Evolutionary conservation across 2,797 vertebrate species (phyloP).

Genomic region (Diplodus puntazzo): DNA sequence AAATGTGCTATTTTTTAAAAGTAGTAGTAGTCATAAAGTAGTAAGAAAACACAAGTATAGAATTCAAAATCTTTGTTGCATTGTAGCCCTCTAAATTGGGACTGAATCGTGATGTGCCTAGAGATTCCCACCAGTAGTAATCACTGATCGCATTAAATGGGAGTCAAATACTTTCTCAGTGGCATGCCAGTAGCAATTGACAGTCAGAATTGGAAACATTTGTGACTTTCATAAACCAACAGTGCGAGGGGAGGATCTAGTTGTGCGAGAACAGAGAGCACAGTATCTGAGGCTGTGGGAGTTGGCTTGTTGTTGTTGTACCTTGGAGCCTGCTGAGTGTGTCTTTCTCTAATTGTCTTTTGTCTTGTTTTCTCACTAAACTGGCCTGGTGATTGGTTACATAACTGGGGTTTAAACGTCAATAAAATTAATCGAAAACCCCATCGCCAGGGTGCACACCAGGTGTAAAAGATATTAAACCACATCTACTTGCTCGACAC

Average conservation of each 20-base stretch:
- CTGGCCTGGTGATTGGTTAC: not conserved
- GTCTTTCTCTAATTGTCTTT: not conserved
- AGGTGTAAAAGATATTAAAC: conserved; percentile 2
- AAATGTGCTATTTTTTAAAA: too few species aligned
- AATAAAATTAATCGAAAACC: conserved; percentile 16
- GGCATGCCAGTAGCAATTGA: not conserved
- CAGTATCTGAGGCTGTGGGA: not conserved
- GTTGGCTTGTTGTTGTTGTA: not conserved
- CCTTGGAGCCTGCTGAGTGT: not conserved
- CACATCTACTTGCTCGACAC: not conserved
- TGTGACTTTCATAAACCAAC: conserved; percentile 1
- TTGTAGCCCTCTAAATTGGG: too few species aligned
- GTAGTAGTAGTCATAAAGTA: too few species aligned
- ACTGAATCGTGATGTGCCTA: too few species aligned
- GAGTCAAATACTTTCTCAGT: not conserved
- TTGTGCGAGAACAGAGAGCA: not conserved
- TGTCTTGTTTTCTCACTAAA: not conserved
- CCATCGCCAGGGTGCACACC: not conserved
- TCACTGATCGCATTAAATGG: not conserved
- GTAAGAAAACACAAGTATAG: too few species aligned
- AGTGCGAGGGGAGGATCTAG: not conserved
- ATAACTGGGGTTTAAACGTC: not conserved
- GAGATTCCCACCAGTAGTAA: too few species aligned
- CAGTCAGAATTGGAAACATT: not conserved
- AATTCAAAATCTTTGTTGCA: too few species aligned